These are phyloP conservation scores for Pseudorasbora parva DNA, from an alignment of 2,113 vertebrate species.

Conservation along the genomic window DNA sequence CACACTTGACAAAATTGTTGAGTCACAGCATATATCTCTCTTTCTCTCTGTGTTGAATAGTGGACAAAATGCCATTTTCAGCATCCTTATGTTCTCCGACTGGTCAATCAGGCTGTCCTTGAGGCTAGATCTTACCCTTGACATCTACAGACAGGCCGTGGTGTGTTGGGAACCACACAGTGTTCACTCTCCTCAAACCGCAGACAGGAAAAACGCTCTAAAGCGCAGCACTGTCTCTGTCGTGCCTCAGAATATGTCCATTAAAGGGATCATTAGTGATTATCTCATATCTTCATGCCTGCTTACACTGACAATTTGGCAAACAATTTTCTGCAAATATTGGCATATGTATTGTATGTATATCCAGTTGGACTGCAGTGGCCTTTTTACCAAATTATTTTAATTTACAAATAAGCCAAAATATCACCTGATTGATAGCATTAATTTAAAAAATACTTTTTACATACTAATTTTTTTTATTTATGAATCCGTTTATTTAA, in stretches of 20 bases:
- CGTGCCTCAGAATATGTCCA: not conserved
- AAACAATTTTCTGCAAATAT: not conserved
- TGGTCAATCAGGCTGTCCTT: not conserved
- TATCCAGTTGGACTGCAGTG: not conserved
- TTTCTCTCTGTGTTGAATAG: not conserved
- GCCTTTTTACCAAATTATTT: not conserved
- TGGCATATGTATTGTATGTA: not conserved
- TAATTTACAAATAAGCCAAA: not conserved
- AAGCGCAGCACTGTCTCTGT: not conserved
- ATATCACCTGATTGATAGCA: not conserved
- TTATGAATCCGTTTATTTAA: too few relatives aligned
- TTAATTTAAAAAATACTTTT: too few relatives aligned
- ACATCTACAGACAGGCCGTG: not conserved
- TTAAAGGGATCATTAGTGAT: not conserved
- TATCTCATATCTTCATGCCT: not conserved
- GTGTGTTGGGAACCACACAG: not conserved
- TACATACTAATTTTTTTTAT: too few relatives aligned
- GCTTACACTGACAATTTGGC: not conserved
- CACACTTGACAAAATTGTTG: not conserved
- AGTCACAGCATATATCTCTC: not conserved
- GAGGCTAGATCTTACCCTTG: not conserved
- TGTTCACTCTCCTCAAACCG: not conserved
- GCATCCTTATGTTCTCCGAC: not conserved
- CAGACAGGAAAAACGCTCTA: not conserved
- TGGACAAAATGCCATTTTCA: not conserved